Base-by-base conservation (phyloP, 1,140 invertebrate genomes). In the Tetragnatha versicolor region DNA sequence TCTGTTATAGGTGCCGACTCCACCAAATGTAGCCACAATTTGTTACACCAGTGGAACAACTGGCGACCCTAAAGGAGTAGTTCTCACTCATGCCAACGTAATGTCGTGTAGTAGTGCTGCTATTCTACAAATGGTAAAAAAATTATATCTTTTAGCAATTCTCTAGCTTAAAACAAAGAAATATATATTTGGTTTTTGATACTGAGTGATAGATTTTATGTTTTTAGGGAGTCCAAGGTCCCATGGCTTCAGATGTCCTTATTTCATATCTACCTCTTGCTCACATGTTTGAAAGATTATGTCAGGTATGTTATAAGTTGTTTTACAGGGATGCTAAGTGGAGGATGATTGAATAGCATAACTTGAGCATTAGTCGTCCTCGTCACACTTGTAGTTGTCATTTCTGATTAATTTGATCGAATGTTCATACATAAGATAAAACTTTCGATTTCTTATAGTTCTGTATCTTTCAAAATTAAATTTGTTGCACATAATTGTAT, bases 11-110 rank as follows among this genome's bases (percentile, higher is more conserved):
- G 93, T 95, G 63, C 94, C 96, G 2, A 90, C 89, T 84, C 90
- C 93, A 10, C 90, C 91, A 39, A 95, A 97, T 85, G 85, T 98
- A 3, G 94, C 93, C 84, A 97, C 95, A 33, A 92, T 98, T 81
- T 98, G 95, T 85, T 98, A 98, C 85, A 98, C 97, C 0, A 97
- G 95, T 17, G 97, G 97, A 3, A 98, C 97, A 12, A 98, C 97
- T 12, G 97, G 97, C 39, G 93, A 94, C 86, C 97, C 97, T 0
- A 98, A 98, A 87, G 97, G 97, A 58, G 97, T 98, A 0, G 96
- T 98, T 93, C 86, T 98, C 79, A 96, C 93, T 4, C 97, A 99
- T 85, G 91, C 92, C 84, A 98, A 98, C 85, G 91, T 98, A 4
- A 91, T 97, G 63, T 91, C 94, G 2, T 92, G 92, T 5, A 90